Conservation (phyloP, 1,140 invertebrate species). For the Popillia japonica region DNA sequence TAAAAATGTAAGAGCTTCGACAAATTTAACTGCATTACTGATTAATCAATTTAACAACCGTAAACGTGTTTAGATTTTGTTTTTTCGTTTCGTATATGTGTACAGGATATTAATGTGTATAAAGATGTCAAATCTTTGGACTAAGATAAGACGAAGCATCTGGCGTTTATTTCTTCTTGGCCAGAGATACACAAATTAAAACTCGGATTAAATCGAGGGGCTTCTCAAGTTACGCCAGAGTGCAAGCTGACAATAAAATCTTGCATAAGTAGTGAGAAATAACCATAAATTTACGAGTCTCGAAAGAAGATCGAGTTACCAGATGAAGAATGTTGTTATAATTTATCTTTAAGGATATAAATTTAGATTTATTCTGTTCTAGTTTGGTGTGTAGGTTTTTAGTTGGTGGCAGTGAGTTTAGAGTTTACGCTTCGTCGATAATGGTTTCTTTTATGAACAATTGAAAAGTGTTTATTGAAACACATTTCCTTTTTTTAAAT, state of each 20-base stretch:
- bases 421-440: too few species aligned
- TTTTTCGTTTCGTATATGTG: not conserved
- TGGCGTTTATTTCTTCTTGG: not conserved
- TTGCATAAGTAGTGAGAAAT: slow-evolving; percentile 9
- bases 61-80: not conserved
- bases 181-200: not conserved
- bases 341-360: slow-evolving; percentile 6
- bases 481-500: too few species aligned
- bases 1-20: not conserved
- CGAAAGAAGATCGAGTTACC: slow-evolving; percentile 10
- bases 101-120: not conserved
- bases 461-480: too few species aligned
- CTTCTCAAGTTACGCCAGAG: slow-evolving; percentile 23
- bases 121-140: slow-evolving; percentile 8
- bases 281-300: slow-evolving; percentile 19
- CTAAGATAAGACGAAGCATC: not conserved
- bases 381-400: too few species aligned
- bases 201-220: not conserved
- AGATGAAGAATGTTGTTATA: not conserved
- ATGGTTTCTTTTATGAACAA: too few species aligned
- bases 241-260: slow-evolving; percentile 28
- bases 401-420: too few species aligned
- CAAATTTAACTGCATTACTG: not conserved
- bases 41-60: not conserved
- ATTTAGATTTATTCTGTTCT: too few species aligned